Evolutionary conservation across 2,888 invertebrate genomes (phyloP), one percentile per base, ranked within the genome.

Genomic region (Cosmia pyralina): DNA sequence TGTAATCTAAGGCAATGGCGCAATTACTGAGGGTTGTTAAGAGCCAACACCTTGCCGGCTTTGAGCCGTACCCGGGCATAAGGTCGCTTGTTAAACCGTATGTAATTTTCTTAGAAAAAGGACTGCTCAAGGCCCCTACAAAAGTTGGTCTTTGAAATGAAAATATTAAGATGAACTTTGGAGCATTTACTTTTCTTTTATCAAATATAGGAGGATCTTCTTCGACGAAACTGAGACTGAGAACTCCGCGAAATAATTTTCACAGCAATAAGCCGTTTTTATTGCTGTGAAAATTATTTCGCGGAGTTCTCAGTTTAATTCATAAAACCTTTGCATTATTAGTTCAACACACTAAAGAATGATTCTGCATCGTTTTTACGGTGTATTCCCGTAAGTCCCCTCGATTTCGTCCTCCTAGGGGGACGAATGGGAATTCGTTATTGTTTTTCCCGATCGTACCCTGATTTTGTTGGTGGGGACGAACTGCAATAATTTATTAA

Each of bases 1-100:
- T 71, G 75, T 84, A 79, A 84, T 86, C 71, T 70, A 73, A 79
- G 72, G 65, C 82, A 81, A 79, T 75, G 84, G 60, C 22, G 72
- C 55, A 77, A 81, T 85, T 84, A 86, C 58, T 28, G 44, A 55
- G 66, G 78, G 79, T 70, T 75, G 69, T 75, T 75, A 57, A 66
- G 57, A 64, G 50, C 75, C 55, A 72, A 66, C 78, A 77, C 79
- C 76, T 78, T 73, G 58, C 44, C 38, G 48, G 44, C 48, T 60
- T 55, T 72, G 57, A 59, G 58, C 41, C 62, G 38, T 58, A 28
- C 62, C 62, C 68, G 19, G 6, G 34, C 65, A 68, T 58, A 59
- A 67, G 69, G 77, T 69, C 64, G 44, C 70, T 83, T 66, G 57
- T 66, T 68, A 69, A 46, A 70, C 48, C 68, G 63, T 80, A 59